Evolutionary conservation across 2,113 vertebrate genomes (phyloP), one percentile per base, ranked within the genome.

Genomic region (Engystomops pustulosus): DNA sequence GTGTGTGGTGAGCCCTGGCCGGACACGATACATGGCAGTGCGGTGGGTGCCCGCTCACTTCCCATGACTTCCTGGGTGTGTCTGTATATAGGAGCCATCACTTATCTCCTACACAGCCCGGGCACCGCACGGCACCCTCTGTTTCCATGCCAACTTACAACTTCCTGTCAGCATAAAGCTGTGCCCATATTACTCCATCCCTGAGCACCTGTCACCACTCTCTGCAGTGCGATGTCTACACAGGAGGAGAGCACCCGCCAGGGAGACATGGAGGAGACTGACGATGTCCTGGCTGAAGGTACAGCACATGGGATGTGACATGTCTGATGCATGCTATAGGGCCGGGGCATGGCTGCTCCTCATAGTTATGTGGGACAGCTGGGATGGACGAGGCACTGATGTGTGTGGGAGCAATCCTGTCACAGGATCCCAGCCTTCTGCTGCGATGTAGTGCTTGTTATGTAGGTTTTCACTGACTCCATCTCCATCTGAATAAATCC

Each of bases 211-310:
- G 58, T 25, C n/a, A n/a, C 55, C 25, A 12, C 9, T 45, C 44
- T 12, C 44, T 11, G 10, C 6, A 45, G 44, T 11, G 9, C 32
- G 12, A 75, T 75, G 71, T 75, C 71, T 32, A 27, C 65, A 36
- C 65, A 67, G 79, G 65, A 81, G 20, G 32, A 81, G 10, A 34
- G 5, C 6, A 10, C 0, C 11, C 45, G 30, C 12, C 81, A 20
- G 34, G 41, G 72, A 44, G 51, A 82, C 41, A 18, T 0, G 0
- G 81, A 88, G 55, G 92, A 94, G 88, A 91, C 91, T 49, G 93
- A 93, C 36, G 93, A 94, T 86, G 27, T 88, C 75, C 92, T 95
- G 81, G 87, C 83, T 85, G 94, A 93, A 93, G 94, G 94, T 95
- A 94, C 91, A 5, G 62, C 2, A 17, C 14, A 49, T 49, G 38